Evolutionary conservation across 2,113 vertebrate genomes (phyloP), one percentile per base, ranked within the genome.

Genomic region (Callopanchax toddi): DNA sequence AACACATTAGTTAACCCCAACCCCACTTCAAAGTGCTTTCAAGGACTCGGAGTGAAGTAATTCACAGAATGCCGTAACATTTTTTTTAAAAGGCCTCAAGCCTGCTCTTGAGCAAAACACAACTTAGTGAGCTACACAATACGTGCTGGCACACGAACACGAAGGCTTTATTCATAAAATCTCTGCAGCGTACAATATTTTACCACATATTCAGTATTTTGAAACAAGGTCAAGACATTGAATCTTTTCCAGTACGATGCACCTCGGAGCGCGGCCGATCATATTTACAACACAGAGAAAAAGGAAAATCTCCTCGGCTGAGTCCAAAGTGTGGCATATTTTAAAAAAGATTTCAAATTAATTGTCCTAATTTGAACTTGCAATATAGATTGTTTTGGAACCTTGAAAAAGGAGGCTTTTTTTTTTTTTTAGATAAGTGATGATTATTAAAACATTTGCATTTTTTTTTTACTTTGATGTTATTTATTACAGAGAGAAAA

Each of bases 51-150:
- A 72, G 61, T 63, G 44, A 54, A 66, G 43, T 67, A 23, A 71
- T 78, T 83, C 71, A 72, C 37, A 2, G 44, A 53, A 40, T 58
- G 39, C 48, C n/a, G n/a, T n/a, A n/a, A n/a, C n/a, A n/a, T n/a
- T n/a, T n/a, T n/a, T n/a, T n/a, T n/a, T n/a, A 42, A 62, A 26
- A 16, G 34, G 48, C 39, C 59, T 79, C 21, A 54, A 32, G 11
- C 11, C 56, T 22, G 58, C 62, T 59, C 26, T 34, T 0, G 0
- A 52, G 56, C 40, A 66, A 66, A 32, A 52, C 40, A 49, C 23
- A 59, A 67, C 49, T 67, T 60, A 56, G 6, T 32, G 29, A 67
- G 23, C 52, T 37, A 67, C 23, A 64, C 34, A 69, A 60, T 13
- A 44, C 43, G 46, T 32, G 51, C 45, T 65, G 43, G 32, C 60